Evolutionary conservation across 2,113 vertebrate species (phyloP).

Genomic region (Austrofundulus limnaeus): DNA sequence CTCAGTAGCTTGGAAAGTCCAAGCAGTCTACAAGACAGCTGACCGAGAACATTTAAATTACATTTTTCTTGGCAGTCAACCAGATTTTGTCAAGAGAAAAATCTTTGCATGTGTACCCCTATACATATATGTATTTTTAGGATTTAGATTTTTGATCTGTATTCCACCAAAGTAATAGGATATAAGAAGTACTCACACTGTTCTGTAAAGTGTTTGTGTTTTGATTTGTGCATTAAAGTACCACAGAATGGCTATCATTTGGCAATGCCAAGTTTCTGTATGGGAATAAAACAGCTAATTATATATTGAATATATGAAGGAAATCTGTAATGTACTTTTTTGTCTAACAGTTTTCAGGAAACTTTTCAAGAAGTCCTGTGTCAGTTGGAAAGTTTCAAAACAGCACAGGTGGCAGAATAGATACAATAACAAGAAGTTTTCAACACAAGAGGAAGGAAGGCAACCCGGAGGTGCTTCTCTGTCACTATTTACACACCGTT

Average conservation of each 20-base stretch:
- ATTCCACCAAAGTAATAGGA: neutral
- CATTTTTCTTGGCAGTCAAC: no score
- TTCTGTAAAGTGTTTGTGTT: neutral
- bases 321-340: neutral
- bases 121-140: no score
- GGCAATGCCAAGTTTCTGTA: neutral
- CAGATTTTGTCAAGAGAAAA: no score
- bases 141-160: no score
- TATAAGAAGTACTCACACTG: neutral
- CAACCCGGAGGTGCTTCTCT: conserved; percentile 17
- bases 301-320: neutral
- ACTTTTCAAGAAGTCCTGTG: conserved; percentile 18
- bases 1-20: no score
- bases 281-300: neutral
- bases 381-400: conserved; percentile 58
- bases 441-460: conserved; percentile 43
- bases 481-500: conserved; percentile 32
- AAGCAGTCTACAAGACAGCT: no score
- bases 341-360: conserved; percentile 5
- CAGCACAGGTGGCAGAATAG: conserved; percentile 32
- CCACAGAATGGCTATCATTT: neutral
- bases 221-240: neutral
- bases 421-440: conserved; percentile 34
- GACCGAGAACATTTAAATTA: no score
- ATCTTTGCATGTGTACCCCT: no score